Conservation (phyloP, 2,888 invertebrate species). For the Xylocampa areola region DNA sequence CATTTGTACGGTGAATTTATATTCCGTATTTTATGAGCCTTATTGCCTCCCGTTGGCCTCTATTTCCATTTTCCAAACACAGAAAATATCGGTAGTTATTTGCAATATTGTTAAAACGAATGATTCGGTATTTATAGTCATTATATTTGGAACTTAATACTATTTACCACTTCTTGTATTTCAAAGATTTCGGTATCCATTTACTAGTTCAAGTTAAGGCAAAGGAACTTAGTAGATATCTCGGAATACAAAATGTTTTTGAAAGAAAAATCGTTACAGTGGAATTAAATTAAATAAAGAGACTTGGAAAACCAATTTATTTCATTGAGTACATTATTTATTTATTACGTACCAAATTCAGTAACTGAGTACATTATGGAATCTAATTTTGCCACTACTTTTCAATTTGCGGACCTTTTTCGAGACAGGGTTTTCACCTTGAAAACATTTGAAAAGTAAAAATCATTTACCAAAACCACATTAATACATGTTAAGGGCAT, state of each 20-base stretch:
- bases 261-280: too few relatives aligned
- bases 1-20: conserved; percentile 52
- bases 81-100: conserved; percentile 2
- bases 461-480: too few relatives aligned
- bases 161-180: conserved; percentile 5
- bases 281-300: too few relatives aligned
- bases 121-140: conserved; percentile 14
- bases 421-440: not conserved
- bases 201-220: too few relatives aligned
- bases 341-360: not conserved
- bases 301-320: too few relatives aligned
- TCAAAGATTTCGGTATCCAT: not conserved
- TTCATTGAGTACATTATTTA: not conserved
- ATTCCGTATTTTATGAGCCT: conserved; percentile 45
- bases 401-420: not conserved
- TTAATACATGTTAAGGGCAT: too few relatives aligned
- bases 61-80: conserved; percentile 41
- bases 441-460: too few relatives aligned
- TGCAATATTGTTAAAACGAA: conserved; percentile 6
- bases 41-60: conserved; percentile 20
- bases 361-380: not conserved
- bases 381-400: not conserved
- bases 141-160: conserved; percentile 15
- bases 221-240: too few relatives aligned
- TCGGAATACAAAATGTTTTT: too few relatives aligned